phyloP scores from a whole-genome alignment of 2,888 invertebrate species.

The Parnassius apollo region DNA sequence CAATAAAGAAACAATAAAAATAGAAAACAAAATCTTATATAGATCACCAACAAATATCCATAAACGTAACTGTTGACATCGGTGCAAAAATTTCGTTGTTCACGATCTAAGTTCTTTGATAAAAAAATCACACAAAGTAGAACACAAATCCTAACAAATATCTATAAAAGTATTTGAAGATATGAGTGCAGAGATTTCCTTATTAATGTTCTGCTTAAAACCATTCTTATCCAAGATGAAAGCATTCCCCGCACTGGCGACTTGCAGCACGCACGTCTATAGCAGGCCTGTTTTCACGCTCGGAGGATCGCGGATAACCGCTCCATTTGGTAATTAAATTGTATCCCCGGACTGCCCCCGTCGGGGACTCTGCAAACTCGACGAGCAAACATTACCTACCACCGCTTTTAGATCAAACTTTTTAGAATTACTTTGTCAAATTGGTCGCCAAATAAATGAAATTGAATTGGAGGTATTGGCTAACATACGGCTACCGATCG shows the following conservation, averaged over 20 bases:
- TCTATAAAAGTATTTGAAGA: no score
- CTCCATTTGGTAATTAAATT: conserved; percentile 76
- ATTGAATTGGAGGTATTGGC: background rate
- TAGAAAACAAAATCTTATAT: no score
- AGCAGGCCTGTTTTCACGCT: conserved; percentile 2
- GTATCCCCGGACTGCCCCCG: conserved; percentile 42
- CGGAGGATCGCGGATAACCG: conserved; percentile 59
- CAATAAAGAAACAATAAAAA: no score
- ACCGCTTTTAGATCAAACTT: conserved; percentile 24
- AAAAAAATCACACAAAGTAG: no score
- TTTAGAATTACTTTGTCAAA: conserved; percentile 45
- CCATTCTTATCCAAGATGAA: background rate
- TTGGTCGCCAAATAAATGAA: conserved; percentile 47
- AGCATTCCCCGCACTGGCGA: background rate
- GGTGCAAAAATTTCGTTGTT: no score
- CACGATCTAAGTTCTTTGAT: no score
- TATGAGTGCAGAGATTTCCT: no score
- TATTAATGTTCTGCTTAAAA: background rate
- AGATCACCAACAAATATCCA: no score
- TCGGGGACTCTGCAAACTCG: conserved; percentile 48
- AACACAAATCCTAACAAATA: no score
- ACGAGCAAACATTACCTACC: conserved; percentile 53
- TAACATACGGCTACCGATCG: no score
- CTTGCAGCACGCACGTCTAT: background rate
- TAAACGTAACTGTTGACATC: no score